phyloP scores from a whole-genome alignment of 2,888 invertebrate species.

The Ceramica pisi region DNA sequence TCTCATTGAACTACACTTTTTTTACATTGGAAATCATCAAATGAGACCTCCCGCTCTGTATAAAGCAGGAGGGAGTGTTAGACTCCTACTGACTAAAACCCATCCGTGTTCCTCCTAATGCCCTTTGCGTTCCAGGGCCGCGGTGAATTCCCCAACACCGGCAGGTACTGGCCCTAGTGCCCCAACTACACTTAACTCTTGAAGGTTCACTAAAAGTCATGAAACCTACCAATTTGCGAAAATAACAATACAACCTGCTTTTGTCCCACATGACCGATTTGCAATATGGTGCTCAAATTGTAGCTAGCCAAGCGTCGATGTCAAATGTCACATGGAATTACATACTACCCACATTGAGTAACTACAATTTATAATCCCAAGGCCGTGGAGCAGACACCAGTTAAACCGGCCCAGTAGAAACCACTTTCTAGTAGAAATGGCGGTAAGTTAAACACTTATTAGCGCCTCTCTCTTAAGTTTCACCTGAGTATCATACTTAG shows the following conservation, averaged over 20 bases:
- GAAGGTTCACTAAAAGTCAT: slow-evolving; percentile 3
- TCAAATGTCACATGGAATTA: slow-evolving; percentile 39
- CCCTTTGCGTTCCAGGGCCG: too few relatives aligned
- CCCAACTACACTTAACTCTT: background rate
- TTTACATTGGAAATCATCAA: too few relatives aligned
- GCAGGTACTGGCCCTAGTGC: too few relatives aligned
- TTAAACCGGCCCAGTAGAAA: slow-evolving; percentile 41
- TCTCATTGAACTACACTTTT: too few relatives aligned
- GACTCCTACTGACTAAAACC: too few relatives aligned
- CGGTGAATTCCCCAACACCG: too few relatives aligned
- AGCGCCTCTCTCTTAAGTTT: slow-evolving; percentile 62
- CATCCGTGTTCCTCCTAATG: too few relatives aligned
- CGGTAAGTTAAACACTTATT: slow-evolving; percentile 56
- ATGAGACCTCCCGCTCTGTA: too few relatives aligned
- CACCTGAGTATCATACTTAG: slow-evolving; percentile 50
- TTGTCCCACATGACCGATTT: background rate
- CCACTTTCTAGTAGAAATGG: slow-evolving; percentile 67
- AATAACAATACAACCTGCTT: background rate
- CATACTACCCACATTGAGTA: slow-evolving; percentile 8
- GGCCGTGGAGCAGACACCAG: slow-evolving; percentile 36
- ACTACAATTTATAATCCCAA: slow-evolving; percentile 38
- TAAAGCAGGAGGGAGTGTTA: too few relatives aligned
- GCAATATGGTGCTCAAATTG: slow-evolving; percentile 4
- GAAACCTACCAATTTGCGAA: slow-evolving; percentile 4
- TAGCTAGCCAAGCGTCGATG: slow-evolving; percentile 16